Evolutionary conservation across 2,113 vertebrate species (phyloP), one percentile per base, ranked within the genome.

Genomic region (Silurus meridionalis): DNA sequence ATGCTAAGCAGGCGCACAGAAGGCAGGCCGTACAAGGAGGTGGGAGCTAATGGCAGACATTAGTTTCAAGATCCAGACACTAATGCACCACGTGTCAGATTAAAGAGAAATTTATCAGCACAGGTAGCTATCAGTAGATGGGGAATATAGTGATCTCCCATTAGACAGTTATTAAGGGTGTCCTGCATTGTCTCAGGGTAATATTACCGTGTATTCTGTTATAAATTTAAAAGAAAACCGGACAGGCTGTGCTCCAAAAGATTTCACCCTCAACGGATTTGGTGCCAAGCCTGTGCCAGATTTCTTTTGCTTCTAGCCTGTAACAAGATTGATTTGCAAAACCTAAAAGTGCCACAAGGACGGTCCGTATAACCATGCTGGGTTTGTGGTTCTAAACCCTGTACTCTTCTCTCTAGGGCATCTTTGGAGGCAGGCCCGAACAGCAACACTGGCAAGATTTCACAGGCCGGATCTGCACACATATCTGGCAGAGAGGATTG

Each of bases 81-180:
- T 90, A 89, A 90, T 87, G 87, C 84, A 86, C 85, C 85, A 64
- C 48, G 84, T 86, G 87, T 89, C 89, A 90, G 86, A 87, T 89
- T 87, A 90, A 87, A 83, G 55, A 84, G 82, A 89, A 86, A 90
- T 90, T 87, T 90, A 90, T 84, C 88, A 89, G 88, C 86, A 83
- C 82, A 89, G 88, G 89, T 90, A 88, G 87, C 88, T 84, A 82
- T 84, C 83, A 85, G 84, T 82, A 83, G 88, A 87, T 60, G 84
- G 69, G 77, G 69, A 86, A 85, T 82, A 82, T 78, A 84, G 64
- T 84, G 77, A 88, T 84, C 77, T 86, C 78, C 80, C 67, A 89
- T 90, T 86, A 89, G 81, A 86, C 77, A 61, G 69, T 81, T 84
- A 82, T 64, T 78, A 74, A 78, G 84, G 85, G 67, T 82, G 82